Percentiles rank a stretch among this genome's conserved stretches.
These are phyloP conservation scores for Sitta carolinensis DNA, from an alignment of 2,797 vertebrate species.

Conservation along the genomic window DNA sequence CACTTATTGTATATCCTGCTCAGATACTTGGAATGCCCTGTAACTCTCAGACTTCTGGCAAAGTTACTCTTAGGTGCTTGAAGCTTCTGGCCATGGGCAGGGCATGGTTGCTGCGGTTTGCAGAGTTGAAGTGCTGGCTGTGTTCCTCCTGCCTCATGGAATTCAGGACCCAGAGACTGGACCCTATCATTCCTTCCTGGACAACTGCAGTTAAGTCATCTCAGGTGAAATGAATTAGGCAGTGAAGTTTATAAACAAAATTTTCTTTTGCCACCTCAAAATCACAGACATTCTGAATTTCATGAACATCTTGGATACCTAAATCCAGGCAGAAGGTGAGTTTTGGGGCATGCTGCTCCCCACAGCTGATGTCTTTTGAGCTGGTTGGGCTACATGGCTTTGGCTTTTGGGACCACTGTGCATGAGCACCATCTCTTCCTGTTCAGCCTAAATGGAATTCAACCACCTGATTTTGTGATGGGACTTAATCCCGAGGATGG, in stretches of 20 bases:
- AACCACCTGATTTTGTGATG: rapidly evolving
- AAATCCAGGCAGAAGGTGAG: not conserved
- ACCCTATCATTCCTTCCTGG: not conserved
- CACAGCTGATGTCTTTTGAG: not conserved
- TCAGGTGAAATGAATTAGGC: not conserved
- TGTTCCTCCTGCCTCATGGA: not conserved
- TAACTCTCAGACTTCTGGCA: not conserved
- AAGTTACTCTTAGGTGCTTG: not conserved
- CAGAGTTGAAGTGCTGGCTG: not conserved
- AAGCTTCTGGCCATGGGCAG: not conserved
- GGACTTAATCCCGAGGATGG: not conserved
- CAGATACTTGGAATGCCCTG: not conserved
- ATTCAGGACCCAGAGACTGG: not conserved
- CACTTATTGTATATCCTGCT: not conserved
- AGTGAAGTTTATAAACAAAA: not conserved
- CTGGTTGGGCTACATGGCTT: not conserved
- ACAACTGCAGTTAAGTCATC: not conserved
- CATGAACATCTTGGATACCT: not conserved
- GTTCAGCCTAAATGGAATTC: not conserved
- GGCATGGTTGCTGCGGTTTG: rapidly evolving
- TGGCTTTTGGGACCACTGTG: not conserved
- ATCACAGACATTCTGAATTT: not conserved
- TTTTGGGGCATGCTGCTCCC: not conserved
- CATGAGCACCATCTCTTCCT: not conserved
- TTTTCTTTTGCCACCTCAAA: not conserved